Base-by-base conservation (phyloP, 2,113 vertebrate species). In the Oriolus oriolus region DNA sequence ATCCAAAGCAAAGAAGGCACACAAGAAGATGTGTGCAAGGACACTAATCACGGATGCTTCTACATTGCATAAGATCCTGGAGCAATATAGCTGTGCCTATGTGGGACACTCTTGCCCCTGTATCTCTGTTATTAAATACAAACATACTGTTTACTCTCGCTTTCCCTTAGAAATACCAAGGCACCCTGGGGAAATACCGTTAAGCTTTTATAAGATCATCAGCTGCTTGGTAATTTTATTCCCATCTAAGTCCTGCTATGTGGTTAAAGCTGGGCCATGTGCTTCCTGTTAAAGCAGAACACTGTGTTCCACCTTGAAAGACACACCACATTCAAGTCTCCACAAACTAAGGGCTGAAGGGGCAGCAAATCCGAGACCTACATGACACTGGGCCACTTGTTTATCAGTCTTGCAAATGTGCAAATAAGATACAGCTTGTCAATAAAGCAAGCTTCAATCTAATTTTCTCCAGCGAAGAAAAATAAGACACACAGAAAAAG, bases 61-160 rank as follows among this genome's bases (percentile, higher is more conserved):
- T 63, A 47, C 16, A 7, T 10, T 74, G 64, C 28, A 3, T 37
- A 37, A 60, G n/a, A 75, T 37, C 68, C 24, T 24, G 41, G 37
- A 94, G 49, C 13, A 22, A 57, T 27, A 45, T 14, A 77, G 50
- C 50, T 15, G 1, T 10, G 13, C 41, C 49, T 56, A 4, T 1
- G 0, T 57, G 53, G 42, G 47, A 28, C 6, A 10, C 23, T 50
- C 28, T 53, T 0, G 0, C 23, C 50, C 37, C 12, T 49, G 13
- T 44, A 71, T 22, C 76, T 92, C 84, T 49, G 61, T 33, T 88
- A 88, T 71, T 68, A 85, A 91, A 75, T 56, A 52, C 47, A 91
- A 84, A 79, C 44, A 44, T 23, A 35, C 26, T 63, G 33, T 65
- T 96, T 83, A 59, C 54, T 74, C 79, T 87, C 19, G 41, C 35